Evolutionary conservation across 2,888 invertebrate genomes (phyloP).

Genomic region (Sinotaia quadrata): DNA sequence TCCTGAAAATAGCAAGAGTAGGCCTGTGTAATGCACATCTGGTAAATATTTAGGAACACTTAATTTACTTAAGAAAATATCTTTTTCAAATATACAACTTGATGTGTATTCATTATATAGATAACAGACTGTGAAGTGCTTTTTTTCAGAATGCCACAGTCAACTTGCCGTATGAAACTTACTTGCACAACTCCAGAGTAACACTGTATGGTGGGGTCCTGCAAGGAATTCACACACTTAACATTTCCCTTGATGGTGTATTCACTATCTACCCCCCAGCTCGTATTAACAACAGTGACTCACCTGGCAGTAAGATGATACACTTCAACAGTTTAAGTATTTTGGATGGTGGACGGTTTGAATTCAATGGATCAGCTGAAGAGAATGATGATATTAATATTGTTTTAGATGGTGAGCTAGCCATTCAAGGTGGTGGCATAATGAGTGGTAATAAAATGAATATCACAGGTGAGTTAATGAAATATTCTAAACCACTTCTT

Average conservation of each 20-base stretch:
- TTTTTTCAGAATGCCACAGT: conserved; percentile 48
- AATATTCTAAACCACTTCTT: too few relatives aligned
- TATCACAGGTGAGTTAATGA: conserved; percentile 38
- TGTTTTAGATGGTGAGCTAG: conserved; percentile 44
- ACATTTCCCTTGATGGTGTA: conserved; percentile 52
- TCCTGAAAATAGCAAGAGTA: too few relatives aligned
- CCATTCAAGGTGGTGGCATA: conserved; percentile 51
- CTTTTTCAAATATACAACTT: too few relatives aligned
- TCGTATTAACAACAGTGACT: conserved; percentile 29
- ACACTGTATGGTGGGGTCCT: conserved; percentile 53
- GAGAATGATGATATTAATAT: conserved; percentile 41
- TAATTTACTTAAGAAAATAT: too few relatives aligned
- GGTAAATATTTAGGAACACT: too few relatives aligned
- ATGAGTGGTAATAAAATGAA: conserved; percentile 47
- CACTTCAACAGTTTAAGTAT: conserved; percentile 47
- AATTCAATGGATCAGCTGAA: conserved; percentile 46
- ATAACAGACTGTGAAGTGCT: too few relatives aligned
- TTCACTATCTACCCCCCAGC: conserved; percentile 50
- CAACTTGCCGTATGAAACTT: conserved; percentile 54
- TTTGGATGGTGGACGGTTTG: conserved; percentile 52
- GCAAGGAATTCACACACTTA: conserved; percentile 51
- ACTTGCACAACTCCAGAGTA: conserved; percentile 47
- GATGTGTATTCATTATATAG: too few relatives aligned
- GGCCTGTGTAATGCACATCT: too few relatives aligned
- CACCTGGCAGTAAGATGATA: conserved; percentile 36